Evolutionary conservation across 2,113 vertebrate species (phyloP).

Genomic region (Triplophysa dalaica): DNA sequence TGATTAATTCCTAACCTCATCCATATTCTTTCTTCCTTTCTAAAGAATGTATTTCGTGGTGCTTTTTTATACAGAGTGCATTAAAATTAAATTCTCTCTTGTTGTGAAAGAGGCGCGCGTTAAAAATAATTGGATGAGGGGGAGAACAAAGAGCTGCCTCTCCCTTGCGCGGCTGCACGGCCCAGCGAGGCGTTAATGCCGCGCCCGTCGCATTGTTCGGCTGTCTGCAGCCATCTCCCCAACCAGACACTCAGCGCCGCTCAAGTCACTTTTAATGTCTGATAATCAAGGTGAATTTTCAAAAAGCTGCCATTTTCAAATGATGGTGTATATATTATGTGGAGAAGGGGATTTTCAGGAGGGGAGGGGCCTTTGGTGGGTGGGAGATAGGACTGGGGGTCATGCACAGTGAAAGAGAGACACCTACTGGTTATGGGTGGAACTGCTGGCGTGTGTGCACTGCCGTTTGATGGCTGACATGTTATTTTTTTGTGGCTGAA

Average conservation of each 20-base stretch:
- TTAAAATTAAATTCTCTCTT: slow-evolving; percentile 84
- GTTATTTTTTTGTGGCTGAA: neutral
- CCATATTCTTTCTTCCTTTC: slow-evolving; percentile 58
- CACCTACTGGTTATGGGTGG: slow-evolving; percentile 75
- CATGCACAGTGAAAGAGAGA: slow-evolving; percentile 86
- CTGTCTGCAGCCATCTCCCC: slow-evolving; percentile 90
- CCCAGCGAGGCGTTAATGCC: slow-evolving; percentile 79
- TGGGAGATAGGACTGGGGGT: slow-evolving; percentile 47
- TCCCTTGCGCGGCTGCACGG: slow-evolving; percentile 72
- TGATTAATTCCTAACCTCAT: slow-evolving; percentile 64
- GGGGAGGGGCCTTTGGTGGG: slow-evolving; percentile 62
- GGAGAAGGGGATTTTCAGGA: slow-evolving; percentile 69
- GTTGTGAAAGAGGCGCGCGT: slow-evolving; percentile 82
- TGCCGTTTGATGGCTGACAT: slow-evolving; percentile 6
- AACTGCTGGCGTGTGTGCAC: slow-evolving; percentile 61
- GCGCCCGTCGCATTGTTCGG: slow-evolving; percentile 84
- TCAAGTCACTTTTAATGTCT: slow-evolving; percentile 93
- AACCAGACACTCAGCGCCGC: slow-evolving; percentile 89
- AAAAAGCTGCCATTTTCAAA: slow-evolving; percentile 95
- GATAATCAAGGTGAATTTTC: slow-evolving; percentile 95
- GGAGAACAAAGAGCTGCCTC: slow-evolving; percentile 87
- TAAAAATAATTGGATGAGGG: slow-evolving; percentile 87
- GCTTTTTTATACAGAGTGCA: slow-evolving; percentile 66
- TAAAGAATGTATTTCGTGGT: slow-evolving; percentile 63
- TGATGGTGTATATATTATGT: slow-evolving; percentile 85